phyloP scores from a whole-genome alignment of 2,888 invertebrate genomes.

The Piscicola geometra region DNA sequence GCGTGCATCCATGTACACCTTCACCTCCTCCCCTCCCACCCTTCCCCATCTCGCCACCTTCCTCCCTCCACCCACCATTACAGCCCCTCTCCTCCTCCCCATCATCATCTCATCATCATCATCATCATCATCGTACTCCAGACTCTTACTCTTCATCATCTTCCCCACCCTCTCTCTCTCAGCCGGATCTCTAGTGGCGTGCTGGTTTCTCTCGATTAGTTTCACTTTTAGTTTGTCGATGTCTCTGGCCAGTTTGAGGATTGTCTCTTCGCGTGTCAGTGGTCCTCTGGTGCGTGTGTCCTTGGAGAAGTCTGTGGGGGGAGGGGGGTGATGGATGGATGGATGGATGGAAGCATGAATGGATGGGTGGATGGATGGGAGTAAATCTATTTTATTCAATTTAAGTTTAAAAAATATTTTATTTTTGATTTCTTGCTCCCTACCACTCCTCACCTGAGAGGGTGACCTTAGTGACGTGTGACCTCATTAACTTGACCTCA shows the following conservation, averaged over 20 bases:
- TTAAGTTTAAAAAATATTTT: neutral
- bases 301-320: too few species aligned
- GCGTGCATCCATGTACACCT: slow-evolving; percentile 28
- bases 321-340: neutral
- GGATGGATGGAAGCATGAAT: neutral
- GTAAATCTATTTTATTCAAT: too few species aligned
- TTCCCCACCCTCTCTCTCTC: neutral
- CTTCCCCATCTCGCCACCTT: slow-evolving; percentile 7
- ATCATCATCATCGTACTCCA: slow-evolving; percentile 24
- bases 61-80: neutral
- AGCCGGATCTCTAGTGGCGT: neutral
- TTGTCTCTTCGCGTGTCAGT: slow-evolving; percentile 62
- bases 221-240: slow-evolving; percentile 70
- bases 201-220: slow-evolving; percentile 70
- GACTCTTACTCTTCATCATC: slow-evolving; percentile 19
- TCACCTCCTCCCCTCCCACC: slow-evolving; percentile 16
- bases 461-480: neutral
- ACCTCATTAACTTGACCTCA: slow-evolving; percentile 35
- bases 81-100: slow-evolving; percentile 4
- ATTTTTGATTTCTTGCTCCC: slow-evolving; percentile 14
- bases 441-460: neutral
- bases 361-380: neutral
- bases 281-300: too few species aligned
- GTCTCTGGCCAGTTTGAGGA: slow-evolving; percentile 56
- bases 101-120: neutral